A percentile compares a stretch with the other conserved stretches of the same genome.
Evolutionary conservation across 2,888 invertebrate species (phyloP).

Genomic region (Morpho deidamia): DNA sequence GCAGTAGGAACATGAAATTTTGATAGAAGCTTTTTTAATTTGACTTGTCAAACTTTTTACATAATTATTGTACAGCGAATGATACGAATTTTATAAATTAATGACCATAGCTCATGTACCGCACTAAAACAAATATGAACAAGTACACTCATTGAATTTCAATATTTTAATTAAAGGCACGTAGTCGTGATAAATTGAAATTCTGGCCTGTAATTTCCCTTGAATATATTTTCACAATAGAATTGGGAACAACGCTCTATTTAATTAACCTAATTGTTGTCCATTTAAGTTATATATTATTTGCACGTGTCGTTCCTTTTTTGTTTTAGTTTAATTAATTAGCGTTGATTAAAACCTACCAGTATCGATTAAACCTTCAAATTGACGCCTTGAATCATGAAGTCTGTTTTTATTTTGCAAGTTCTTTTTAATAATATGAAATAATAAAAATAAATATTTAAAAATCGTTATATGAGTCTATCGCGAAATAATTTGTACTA

Average conservation of each 20-base stretch:
- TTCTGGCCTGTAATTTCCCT: slow-evolving; percentile 13
- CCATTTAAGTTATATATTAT: background rate
- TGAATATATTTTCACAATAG: slow-evolving; percentile 8
- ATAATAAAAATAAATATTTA: too few species aligned
- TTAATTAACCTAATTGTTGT: slow-evolving; percentile 14
- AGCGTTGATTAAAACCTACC: background rate
- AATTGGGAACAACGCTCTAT: slow-evolving; percentile 8
- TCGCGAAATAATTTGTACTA: too few species aligned
- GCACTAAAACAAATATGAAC: slow-evolving; percentile 28
- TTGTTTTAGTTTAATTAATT: background rate
- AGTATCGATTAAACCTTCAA: too few species aligned
- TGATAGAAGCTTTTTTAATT: too few species aligned
- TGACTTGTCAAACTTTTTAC: too few species aligned
- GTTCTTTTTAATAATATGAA: too few species aligned
- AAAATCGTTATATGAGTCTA: too few species aligned
- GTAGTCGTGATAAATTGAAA: slow-evolving; percentile 19
- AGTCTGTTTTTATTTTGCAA: too few species aligned
- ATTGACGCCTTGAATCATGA: too few species aligned
- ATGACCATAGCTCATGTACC: slow-evolving; percentile 36
- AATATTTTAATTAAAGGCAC: slow-evolving; percentile 38
- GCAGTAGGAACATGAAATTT: too few species aligned
- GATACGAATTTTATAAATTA: slow-evolving; percentile 33
- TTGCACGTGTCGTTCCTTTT: background rate
- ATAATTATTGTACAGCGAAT: too few species aligned
- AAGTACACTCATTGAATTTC: slow-evolving; percentile 38